Conservation (phyloP, 2,113 vertebrate species). For the Hippolais icterina region DNA sequence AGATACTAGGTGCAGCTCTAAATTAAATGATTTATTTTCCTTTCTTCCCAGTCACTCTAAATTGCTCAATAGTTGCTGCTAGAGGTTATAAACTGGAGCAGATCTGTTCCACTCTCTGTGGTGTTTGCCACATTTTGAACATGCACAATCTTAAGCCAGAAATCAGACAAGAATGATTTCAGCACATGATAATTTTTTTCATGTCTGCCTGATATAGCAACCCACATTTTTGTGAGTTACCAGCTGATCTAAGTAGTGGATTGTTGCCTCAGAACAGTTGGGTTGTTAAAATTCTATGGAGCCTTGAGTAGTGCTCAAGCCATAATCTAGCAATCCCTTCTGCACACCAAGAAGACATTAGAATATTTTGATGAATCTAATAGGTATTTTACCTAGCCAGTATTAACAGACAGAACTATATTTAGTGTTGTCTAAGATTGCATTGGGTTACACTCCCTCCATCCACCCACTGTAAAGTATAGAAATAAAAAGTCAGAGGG, state of each 20-base stretch:
- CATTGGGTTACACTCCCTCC: slow-evolving; percentile 43
- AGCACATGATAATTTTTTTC: not conserved
- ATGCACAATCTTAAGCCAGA: not conserved
- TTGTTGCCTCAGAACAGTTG: not conserved
- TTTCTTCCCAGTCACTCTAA: not conserved
- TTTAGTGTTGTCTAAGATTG: slow-evolving; percentile 64
- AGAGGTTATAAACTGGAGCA: not conserved
- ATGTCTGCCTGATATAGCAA: not conserved
- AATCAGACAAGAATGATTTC: not conserved
- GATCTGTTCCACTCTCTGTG: not conserved
- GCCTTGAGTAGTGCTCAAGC: not conserved
- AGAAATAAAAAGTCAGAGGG: slow-evolving; percentile 42
- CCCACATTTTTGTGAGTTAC: not conserved
- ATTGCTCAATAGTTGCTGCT: not conserved
- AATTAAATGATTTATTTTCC: not conserved
- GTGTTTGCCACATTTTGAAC: not conserved
- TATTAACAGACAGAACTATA: slow-evolving; percentile 61
- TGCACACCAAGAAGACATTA: not conserved
- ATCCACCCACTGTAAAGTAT: slow-evolving; percentile 43
- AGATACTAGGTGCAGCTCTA: not conserved
- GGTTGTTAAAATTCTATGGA: not conserved
- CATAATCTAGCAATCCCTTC: not conserved
- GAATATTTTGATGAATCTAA: not conserved
- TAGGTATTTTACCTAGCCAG: not conserved
- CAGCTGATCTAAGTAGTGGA: not conserved